Evolutionary conservation across 2,797 vertebrate species (phyloP).

Genomic region (Gymnodraco acuticeps): DNA sequence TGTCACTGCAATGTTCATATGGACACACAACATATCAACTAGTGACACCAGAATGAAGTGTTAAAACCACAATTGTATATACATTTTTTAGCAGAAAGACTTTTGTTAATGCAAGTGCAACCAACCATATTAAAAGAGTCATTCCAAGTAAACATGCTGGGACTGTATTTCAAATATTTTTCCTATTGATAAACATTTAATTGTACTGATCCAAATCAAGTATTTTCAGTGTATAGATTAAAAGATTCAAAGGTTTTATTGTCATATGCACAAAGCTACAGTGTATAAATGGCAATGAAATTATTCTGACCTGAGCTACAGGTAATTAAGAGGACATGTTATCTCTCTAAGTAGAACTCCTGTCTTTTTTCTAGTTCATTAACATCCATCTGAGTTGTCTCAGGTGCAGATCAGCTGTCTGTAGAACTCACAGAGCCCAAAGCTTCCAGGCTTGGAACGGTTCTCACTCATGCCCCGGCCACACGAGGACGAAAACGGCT

Average conservation of each 20-base stretch:
- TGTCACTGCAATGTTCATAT: background rate
- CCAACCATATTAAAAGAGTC: background rate
- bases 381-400: slow-evolving; percentile 8
- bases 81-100: background rate
- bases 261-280: no score
- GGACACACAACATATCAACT: background rate
- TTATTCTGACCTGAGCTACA: background rate
- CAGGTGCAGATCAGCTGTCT: slow-evolving; percentile 38
- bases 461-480: no score
- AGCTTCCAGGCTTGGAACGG: slow-evolving; percentile 33
- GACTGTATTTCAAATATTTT: background rate
- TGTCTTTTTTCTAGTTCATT: slow-evolving; percentile 1
- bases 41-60: background rate
- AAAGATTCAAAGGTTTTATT: no score
- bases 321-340: background rate
- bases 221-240: no score
- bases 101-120: background rate
- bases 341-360: background rate
- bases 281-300: no score
- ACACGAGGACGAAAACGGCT: no score
- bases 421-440: slow-evolving; percentile 38
- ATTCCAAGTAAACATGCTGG: background rate
- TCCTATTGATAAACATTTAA: background rate
- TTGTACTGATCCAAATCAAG: background rate
- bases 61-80: background rate